Base-by-base conservation (phyloP, 1,140 invertebrate species). In the Eumaeus atala region DNA sequence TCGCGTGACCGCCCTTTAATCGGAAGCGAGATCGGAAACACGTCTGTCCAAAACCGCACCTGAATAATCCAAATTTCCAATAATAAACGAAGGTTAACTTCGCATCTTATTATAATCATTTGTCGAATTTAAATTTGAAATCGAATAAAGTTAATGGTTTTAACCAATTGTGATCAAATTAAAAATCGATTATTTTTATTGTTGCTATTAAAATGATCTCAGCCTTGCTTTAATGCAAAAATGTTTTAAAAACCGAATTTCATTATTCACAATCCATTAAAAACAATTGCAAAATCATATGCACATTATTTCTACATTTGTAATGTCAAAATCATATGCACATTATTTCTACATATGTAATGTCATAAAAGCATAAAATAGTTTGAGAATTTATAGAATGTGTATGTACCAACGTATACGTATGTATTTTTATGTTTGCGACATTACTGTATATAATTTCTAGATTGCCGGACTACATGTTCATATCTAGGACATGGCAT, bases 401-500 rank as follows among this genome's bases (percentile, higher is more conserved):
- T 18, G 8, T 40, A 34, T 35, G 16, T 40, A 48, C 21, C 28
- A 47, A 34, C 44, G 17, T 28, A 44, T 40, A 10, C 17, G 52
- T 49, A 54, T 58, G 54, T 69, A 62, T 74, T 81, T 78, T 72
- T 67, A 71, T 67, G 61, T 67, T 70, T 63, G 59, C 70, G 55
- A 71, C 68, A 71, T 63, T 58, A 48, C 61, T 66, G 64, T 71
- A 64, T 69, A 59, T 59, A 64, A 71, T 67, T 66, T 58, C 58
- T 28, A 28, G 67, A 76, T 72, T 72, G 66, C 69, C 67, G 54
- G 57, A 71, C 67, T 72, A 70, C 67, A 68, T 76, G 77, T 70
- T 69, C 67, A 70, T 81, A 86, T 77, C 76, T 86, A 77, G 81
- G 81, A 77, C 83, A 86, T 76, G 71, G 70, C 72, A 71, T 75